A percentile compares a stretch with the other conserved stretches of the same genome.
phyloP scores from a whole-genome alignment of 2,888 invertebrate species.

The Falcaria lacertinaria region DNA sequence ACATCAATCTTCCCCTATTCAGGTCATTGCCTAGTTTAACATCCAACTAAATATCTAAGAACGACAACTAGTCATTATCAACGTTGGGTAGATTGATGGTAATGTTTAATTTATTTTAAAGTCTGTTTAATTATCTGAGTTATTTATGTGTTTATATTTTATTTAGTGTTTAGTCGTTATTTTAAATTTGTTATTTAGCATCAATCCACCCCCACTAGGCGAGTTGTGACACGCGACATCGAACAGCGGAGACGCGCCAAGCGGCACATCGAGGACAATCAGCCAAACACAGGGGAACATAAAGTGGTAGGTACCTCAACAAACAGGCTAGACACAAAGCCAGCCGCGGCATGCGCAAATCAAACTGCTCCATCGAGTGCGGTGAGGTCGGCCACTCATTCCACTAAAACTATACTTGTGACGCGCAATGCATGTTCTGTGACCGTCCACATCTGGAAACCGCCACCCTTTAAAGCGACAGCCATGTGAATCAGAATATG shows the following conservation, averaged over 20 bases:
- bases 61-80: conserved; percentile 48
- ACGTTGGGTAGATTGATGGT: conserved; percentile 57
- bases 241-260: conserved; percentile 60
- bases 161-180: conserved; percentile 12
- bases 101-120: conserved; percentile 5
- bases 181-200: conserved; percentile 25
- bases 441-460: conserved; percentile 48
- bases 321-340: conserved; percentile 67
- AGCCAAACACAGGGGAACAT: conserved; percentile 64
- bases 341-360: conserved; percentile 77
- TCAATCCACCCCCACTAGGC: conserved; percentile 64
- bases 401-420: conserved; percentile 73
- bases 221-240: conserved; percentile 57
- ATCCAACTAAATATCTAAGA: conserved; percentile 25
- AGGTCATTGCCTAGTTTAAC: conserved; percentile 12
- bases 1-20: conserved; percentile 53
- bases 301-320: conserved; percentile 70
- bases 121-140: neutral
- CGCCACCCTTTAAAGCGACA: conserved; percentile 30
- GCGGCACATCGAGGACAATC: conserved; percentile 72
- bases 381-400: conserved; percentile 78
- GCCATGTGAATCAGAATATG: conserved; percentile 58
- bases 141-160: neutral
- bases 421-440: conserved; percentile 71
- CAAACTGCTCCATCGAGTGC: conserved; percentile 76